Conservation (phyloP, 2,797 vertebrate species). For the Sorex maritimensis region DNA sequence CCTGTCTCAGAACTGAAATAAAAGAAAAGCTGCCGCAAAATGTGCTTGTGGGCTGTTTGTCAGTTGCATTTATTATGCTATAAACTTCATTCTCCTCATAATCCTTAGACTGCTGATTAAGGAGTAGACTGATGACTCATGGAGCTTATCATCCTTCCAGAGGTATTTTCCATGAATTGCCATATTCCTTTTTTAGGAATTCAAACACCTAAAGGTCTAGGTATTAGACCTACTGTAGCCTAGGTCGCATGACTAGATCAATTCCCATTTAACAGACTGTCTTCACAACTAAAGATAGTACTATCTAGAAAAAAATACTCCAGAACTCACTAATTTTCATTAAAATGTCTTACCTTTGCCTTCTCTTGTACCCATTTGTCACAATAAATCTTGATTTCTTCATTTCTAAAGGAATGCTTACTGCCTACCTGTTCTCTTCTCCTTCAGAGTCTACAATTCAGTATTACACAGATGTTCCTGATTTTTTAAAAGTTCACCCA, state of each 20-base stretch:
- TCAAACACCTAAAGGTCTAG: too few species aligned
- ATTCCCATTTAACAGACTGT: neutral
- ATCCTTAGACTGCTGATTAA: constrained; percentile 47
- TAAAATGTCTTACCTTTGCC: neutral
- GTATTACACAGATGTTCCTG: neutral
- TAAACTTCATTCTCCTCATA: constrained; percentile 66
- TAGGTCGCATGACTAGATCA: neutral
- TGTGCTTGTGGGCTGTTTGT: neutral
- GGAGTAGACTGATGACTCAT: constrained; percentile 57
- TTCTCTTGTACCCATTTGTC: neutral
- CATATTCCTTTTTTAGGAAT: constrained; percentile 43
- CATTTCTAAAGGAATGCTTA: neutral
- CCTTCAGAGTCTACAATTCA: neutral
- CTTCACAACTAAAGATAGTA: neutral
- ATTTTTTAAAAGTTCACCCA: neutral
- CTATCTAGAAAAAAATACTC: neutral
- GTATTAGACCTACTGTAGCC: too few species aligned
- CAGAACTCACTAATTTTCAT: neutral
- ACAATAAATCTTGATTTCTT: neutral
- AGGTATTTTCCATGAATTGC: constrained; percentile 29
- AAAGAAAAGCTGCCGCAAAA: neutral
- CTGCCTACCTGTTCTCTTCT: neutral
- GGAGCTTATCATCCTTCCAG: constrained; percentile 52
- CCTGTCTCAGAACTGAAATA: neutral
- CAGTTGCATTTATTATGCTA: constrained; percentile 62